Evolutionary conservation across 2,113 vertebrate genomes (phyloP).

Genomic region (Camelus bactrianus): DNA sequence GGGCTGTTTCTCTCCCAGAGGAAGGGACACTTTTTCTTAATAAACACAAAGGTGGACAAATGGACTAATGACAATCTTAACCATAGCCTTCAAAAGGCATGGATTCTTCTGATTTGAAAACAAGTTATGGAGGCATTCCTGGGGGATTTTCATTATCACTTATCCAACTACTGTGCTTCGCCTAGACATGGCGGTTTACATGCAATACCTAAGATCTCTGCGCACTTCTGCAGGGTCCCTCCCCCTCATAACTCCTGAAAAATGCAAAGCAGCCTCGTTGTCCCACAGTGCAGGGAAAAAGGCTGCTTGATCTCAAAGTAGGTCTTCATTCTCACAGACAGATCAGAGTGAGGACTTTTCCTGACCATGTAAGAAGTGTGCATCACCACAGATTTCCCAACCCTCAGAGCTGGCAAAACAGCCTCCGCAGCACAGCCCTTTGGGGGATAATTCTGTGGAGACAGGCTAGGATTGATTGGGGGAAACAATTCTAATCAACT

Average conservation of each 20-base stretch:
- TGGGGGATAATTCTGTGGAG: not conserved
- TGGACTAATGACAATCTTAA: not conserved
- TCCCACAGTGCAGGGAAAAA: not conserved
- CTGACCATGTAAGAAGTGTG: not conserved
- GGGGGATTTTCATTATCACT: not conserved
- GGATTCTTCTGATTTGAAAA: conserved; percentile 7
- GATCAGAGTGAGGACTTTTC: not conserved
- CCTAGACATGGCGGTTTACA: not conserved
- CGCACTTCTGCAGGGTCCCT: not conserved
- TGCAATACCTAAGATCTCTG: not conserved
- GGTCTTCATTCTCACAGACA: not conserved
- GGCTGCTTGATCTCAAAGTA: not conserved
- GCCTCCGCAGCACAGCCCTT: not conserved
- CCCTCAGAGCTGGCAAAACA: not conserved
- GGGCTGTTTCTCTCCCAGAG: not conserved
- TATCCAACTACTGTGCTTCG: not conserved
- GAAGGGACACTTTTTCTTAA: not conserved
- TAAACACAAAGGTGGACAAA: not conserved
- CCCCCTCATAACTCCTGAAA: not conserved
- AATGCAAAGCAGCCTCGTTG: not conserved
- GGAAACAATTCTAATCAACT: not conserved
- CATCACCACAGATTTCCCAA: not conserved
- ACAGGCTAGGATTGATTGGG: not conserved
- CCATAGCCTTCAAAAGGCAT: not conserved
- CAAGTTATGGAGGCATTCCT: not conserved